Base-by-base conservation (phyloP, 1,140 invertebrate species). In the Cyclargus thomasi region DNA sequence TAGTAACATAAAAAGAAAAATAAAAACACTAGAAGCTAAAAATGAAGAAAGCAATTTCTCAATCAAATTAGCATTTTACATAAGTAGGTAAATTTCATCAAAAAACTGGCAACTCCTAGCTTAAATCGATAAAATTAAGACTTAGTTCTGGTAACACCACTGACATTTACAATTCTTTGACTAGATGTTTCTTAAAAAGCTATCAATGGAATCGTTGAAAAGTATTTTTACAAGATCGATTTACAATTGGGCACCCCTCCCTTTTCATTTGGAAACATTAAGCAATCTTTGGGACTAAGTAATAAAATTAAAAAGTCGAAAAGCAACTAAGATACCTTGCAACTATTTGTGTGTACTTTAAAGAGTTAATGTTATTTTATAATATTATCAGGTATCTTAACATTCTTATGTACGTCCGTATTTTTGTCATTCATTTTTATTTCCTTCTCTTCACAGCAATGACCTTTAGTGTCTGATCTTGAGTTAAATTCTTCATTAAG, bases 141-240 rank as follows among this genome's bases (percentile, higher is more conserved):
- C 81, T 82, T 82, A 86, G 86, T 81, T 85, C 84, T 71, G 86
- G 78, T 86, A 80, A 81, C 82, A 72, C 71, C 83, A 87, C 86
- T 82, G 83, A 87, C 86, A 87, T 89, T 87, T 87, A 79, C 81
- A 80, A 83, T 81, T 75, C 70, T 67, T 80, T 86, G 84, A 88
- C 84, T 88, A 88, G 84, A 88, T 68, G 69, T 75, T 77, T 74
- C 69, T 76, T 77, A 78, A 74, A 74, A 71, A 73, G 18, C 75
- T 77, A 74, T 74, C 70, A 59, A 73, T 74, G 70, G 39, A 73
- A 64, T 62, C 53, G 59, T 70, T 67, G 69, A 63, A 55, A 71
- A 55, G 39, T 55, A 29, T 69, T 71, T 71, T 59, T 74, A 77
- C 75, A 77, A 73, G 68, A 66, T 64, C 70, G 71, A 77, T 77